These are phyloP conservation scores for Dasyurus viverrinus DNA, from an alignment of 2,113 vertebrate species.

Conservation along the genomic window DNA sequence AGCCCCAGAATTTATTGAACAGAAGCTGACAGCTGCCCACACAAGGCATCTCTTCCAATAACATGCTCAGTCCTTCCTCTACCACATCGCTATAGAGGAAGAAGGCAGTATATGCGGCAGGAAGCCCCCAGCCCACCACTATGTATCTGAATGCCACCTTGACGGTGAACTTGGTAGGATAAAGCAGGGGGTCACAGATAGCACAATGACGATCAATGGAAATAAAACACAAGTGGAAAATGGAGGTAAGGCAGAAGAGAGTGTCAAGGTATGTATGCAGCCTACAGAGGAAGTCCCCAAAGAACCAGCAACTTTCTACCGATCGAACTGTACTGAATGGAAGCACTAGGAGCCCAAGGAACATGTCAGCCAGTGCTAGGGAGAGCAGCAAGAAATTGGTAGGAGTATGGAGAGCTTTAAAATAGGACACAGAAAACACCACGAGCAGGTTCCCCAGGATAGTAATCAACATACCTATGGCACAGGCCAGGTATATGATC, in stretches of 20 bases:
- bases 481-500: conserved; percentile 72
- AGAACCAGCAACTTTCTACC: conserved; percentile 79
- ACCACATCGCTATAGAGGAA: conserved; percentile 68
- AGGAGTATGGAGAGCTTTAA: conserved; percentile 76
- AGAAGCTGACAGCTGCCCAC: conserved; percentile 77
- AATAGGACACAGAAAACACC: conserved; percentile 69
- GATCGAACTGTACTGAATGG: conserved; percentile 76
- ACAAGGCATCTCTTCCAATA: conserved; percentile 68
- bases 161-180: conserved; percentile 71
- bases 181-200: conserved; percentile 77
- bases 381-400: conserved; percentile 79
- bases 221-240: conserved; percentile 82
- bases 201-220: conserved; percentile 78
- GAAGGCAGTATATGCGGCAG: conserved; percentile 72
- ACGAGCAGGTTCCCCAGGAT: conserved; percentile 79
- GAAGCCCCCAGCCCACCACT: conserved; percentile 70
- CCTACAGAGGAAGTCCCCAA: conserved; percentile 71
- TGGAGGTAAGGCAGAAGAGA: conserved; percentile 76
- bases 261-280: conserved; percentile 80
- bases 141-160: conserved; percentile 66
- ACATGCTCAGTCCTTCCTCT: conserved; percentile 49
- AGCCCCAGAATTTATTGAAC: conserved; percentile 80
- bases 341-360: conserved; percentile 72
- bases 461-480: conserved; percentile 50
- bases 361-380: conserved; percentile 74